These are phyloP conservation scores for Drosophila triauraria DNA, from an alignment of 1,140 invertebrate species.

Conservation along the genomic window DNA sequence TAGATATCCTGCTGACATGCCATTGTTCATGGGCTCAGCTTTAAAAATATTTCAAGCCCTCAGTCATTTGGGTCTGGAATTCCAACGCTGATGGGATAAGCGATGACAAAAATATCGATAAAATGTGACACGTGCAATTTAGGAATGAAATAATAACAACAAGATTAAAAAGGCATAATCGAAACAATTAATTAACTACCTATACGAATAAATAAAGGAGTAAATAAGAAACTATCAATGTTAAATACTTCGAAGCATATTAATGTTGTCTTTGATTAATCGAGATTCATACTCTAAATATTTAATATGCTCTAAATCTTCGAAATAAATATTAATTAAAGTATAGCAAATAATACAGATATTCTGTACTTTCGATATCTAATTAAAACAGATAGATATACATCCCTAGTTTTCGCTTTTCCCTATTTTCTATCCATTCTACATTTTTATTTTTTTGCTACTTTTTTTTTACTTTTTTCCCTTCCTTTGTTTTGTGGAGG, in stretches of 20 bases:
- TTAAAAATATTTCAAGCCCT: conserved; percentile 52
- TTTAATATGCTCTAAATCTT: too few species aligned
- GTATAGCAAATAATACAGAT: too few species aligned
- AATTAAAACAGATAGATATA: too few species aligned
- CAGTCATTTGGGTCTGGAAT: conserved; percentile 27
- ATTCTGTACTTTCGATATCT: too few species aligned
- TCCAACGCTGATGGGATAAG: not conserved
- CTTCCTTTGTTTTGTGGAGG: conserved; percentile 21
- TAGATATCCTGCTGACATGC: conserved; percentile 27
- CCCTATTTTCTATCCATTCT: not conserved
- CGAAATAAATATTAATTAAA: too few species aligned
- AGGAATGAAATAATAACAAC: too few species aligned
- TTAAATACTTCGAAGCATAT: not conserved
- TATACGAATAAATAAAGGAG: too few species aligned
- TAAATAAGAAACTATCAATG: too few species aligned
- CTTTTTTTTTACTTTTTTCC: conserved; percentile 22
- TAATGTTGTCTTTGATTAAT: not conserved
- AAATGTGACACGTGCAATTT: too few species aligned
- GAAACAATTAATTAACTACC: too few species aligned
- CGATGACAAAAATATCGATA: not conserved
- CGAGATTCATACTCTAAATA: too few species aligned
- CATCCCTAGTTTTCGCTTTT: not conserved
- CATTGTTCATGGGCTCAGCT: conserved; percentile 30
- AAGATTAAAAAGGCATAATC: too few species aligned
- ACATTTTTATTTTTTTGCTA: not conserved